phyloP scores from a whole-genome alignment of 2,113 vertebrate species.

The Pedionomus torquatus region DNA sequence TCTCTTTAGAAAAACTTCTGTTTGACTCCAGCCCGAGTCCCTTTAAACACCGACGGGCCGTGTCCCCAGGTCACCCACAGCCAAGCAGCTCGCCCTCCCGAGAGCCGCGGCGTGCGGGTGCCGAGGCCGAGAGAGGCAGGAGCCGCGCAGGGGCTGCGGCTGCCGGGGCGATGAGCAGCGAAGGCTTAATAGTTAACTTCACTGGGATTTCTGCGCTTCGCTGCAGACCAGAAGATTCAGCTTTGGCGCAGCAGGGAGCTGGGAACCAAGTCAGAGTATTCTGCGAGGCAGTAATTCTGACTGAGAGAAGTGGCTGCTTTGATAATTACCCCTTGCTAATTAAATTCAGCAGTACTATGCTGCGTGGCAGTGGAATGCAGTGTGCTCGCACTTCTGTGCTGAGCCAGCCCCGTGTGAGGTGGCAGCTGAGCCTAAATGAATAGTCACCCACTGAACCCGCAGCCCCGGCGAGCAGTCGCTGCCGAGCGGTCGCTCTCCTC shows the following conservation, averaged over 20 bases:
- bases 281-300: background rate
- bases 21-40: fast-evolving
- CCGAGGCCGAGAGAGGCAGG: background rate
- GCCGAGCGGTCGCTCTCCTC: background rate
- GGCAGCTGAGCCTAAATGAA: background rate
- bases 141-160: fast-evolving
- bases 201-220: background rate
- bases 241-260: background rate
- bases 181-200: background rate
- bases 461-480: background rate
- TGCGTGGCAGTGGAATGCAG: background rate
- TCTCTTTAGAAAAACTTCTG: background rate
- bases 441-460: background rate
- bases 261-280: background rate
- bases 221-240: background rate
- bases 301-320: background rate
- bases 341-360: background rate
- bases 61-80: background rate
- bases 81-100: background rate
- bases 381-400: fast-evolving
- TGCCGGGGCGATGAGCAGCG: fast-evolving
- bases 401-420: background rate
- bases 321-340: background rate
- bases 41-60: fast-evolving
- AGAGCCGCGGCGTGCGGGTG: fast-evolving